These are phyloP conservation scores for Caenorhabditis wallacei DNA, from an alignment of 2,888 invertebrate species.

Conservation along the genomic window DNA sequence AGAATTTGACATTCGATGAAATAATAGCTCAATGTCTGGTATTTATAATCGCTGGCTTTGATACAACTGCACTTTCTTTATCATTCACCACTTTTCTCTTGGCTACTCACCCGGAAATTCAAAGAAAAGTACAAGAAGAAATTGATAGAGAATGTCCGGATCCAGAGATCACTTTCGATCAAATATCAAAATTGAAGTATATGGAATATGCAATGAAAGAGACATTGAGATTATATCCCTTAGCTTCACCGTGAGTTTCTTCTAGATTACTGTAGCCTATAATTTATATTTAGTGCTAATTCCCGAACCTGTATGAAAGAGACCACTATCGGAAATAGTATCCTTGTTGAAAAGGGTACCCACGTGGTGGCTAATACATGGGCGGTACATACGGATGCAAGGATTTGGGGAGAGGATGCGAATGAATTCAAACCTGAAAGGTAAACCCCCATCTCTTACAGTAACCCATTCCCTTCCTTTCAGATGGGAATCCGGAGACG, in stretches of 20 bases:
- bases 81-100: constrained; percentile 84
- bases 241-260: constrained; percentile 66
- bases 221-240: constrained; percentile 65
- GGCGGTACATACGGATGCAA: constrained; percentile 36
- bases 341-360: constrained; percentile 61
- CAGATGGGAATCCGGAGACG: constrained; percentile 68
- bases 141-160: constrained; percentile 71
- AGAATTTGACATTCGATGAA: constrained; percentile 70
- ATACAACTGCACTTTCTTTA: constrained; percentile 85
- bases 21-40: constrained; percentile 75
- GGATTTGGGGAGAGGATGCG: constrained; percentile 73
- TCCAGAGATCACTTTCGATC: constrained; percentile 51
- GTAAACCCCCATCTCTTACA: constrained; percentile 1
- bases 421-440: constrained; percentile 63
- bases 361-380: constrained; percentile 62
- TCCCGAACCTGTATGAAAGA: constrained; percentile 51
- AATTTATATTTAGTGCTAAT: constrained; percentile 25
- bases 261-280: not conserved
- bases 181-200: constrained; percentile 66
- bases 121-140: constrained; percentile 71
- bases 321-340: constrained; percentile 72
- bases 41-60: constrained; percentile 84
- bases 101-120: constrained; percentile 83
- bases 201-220: constrained; percentile 70
- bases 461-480: constrained; percentile 37